Base-by-base conservation (phyloP, 2,797 vertebrate species). In the Danio jaintianensis region DNA sequence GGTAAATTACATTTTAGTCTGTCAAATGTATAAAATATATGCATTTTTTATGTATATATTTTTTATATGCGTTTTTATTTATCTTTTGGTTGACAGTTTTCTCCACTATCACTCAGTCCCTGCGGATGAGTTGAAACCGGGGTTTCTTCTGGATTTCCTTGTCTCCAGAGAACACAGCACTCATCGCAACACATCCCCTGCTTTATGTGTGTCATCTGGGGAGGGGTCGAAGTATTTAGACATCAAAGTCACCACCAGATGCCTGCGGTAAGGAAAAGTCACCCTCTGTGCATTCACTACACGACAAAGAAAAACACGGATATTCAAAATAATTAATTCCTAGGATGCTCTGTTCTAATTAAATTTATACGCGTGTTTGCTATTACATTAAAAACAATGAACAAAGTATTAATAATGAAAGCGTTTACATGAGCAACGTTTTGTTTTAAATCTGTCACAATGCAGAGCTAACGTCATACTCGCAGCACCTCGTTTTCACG, bases 321-420 rank as follows among this genome's bases (percentile, higher is more conserved):
- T 36, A 59, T 40, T 68, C 64, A 40, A 63, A 78, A 59, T 38
- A 22, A 78, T 78, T 6, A 68, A 68, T 78, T 67, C 29, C 53
- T 20, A 48, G 42, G 22, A 68, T 67, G 20, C 42, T 38, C 8
- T 55, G 29, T 77, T 67, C 75, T 77, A 77, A 67, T 68, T 78
- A 50, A 48, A 59, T 50, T 5, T 4, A 38, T 53, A 77, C 1
- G 0, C 64, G 38, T 68, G 64, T 78, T 56, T 78, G 52, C 7
- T 10, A 20, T 68, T 48, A 47, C 42, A 68, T 68, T 58, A 68
- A 20, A 29, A 20, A 78, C 63, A 67, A 78, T 40, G 29, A 56
- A 1, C 20, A 2, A 18, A 11, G 16, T 48, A 20, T 68, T 78
- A 59, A 68, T 68, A 29, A 29, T 29, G 22, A 68, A 68, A 68